Conservation (phyloP, 2,113 vertebrate genomes). For the Notarius lentiginosus region DNA sequence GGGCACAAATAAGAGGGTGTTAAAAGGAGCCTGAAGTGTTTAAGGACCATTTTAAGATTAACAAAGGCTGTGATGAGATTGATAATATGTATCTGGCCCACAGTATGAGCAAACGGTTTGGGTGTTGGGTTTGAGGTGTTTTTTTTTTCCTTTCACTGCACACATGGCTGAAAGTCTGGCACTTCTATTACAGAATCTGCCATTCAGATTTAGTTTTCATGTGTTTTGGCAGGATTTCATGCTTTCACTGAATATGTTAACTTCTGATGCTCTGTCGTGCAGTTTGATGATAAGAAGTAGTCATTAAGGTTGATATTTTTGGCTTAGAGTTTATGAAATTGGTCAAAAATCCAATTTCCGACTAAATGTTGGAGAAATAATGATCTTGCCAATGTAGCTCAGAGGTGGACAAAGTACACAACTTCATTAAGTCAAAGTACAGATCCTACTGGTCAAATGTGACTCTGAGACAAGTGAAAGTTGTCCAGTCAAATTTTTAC, state of each 20-base stretch:
- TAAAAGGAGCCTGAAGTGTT: background rate
- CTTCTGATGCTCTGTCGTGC: background rate
- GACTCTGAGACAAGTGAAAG: too few species aligned
- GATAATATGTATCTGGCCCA: background rate
- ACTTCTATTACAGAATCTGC: background rate
- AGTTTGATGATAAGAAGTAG: background rate
- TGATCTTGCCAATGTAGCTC: background rate
- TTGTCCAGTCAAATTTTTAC: too few species aligned
- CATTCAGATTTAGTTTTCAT: background rate
- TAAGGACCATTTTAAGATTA: background rate
- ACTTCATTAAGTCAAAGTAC: too few species aligned
- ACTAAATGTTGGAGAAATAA: background rate
- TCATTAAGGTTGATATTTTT: background rate
- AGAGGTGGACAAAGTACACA: too few species aligned
- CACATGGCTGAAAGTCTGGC: conserved; percentile 5
- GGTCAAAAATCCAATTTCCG: background rate
- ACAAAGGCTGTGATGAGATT: background rate
- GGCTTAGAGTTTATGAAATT: background rate
- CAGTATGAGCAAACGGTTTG: background rate
- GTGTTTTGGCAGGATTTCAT: background rate
- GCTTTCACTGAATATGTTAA: background rate
- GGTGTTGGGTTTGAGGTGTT: background rate
- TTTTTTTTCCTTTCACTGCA: conserved; percentile 3
- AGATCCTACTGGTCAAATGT: too few species aligned
- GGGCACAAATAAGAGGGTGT: background rate